Evolutionary conservation across 2,113 vertebrate genomes (phyloP), one percentile per base, ranked within the genome.

Genomic region (Trematomus loennbergii): DNA sequence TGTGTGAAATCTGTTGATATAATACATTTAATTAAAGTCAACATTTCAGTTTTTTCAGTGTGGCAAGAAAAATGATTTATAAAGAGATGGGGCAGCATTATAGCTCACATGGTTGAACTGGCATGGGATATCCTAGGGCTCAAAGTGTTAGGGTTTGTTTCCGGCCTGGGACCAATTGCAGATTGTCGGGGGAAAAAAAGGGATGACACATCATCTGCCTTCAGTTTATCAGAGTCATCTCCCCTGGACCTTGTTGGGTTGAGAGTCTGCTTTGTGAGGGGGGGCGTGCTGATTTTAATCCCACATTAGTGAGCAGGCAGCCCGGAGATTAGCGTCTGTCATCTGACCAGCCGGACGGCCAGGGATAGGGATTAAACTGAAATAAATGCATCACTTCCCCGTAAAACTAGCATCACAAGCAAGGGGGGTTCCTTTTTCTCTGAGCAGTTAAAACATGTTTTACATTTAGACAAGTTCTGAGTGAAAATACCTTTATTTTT

Each of bases 251-350:
- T 63, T 58, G 72, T 78, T 75, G 72, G 62, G 45, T 25, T 29
- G 54, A 69, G 75, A 67, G 73, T 58, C 50, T 22, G 72, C 73
- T 87, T 60, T 40, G 66, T 77, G 85, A 70, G 48, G 73, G 49
- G 62, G 86, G 53, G 36, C 66, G 22, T 33, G 82, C 53, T 68
- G 9, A n/a, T 22, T 46, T 75, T 86, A 88, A 90, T 90, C 84
- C 78, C 87, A 90, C 79, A 88, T 90, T 87, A 89, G 75, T 54
- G 48, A 78, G 61, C 49, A 72, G 63, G 76, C 88, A 76, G 60
- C 53, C 61, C 65, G 54, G 86, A 87, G 92, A 92, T 93, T 93
- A 93, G 78, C 48, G 86, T 6, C 81, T 80, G 88, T 91, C 86
- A 93, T 87, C 87, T 92, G 92, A 91, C 92, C 61, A 58, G 58